Base-by-base conservation (phyloP, 1,140 invertebrate genomes). In the Ostrea denselamellosa region DNA sequence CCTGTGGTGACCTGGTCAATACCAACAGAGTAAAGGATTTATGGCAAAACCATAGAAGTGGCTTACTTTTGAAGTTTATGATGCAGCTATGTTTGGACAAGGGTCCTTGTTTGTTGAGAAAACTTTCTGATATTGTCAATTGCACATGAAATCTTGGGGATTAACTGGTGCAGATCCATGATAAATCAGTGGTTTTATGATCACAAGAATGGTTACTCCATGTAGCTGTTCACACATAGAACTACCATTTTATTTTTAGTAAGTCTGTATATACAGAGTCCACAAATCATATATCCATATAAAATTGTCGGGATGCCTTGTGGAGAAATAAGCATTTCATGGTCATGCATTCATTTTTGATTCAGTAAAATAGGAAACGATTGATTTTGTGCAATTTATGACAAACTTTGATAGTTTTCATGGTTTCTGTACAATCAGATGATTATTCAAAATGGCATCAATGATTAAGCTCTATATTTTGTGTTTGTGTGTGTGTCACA, bases 81-180 rank as follows among this genome's bases (percentile, higher is more conserved):
- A 77, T 77, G 22, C 25, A 28, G 68, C 25, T 34, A 77, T 77
- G 68, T 77, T 77, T 77, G 68, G 9, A 77, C 14, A 77, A 77
- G 68, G 14, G 68, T 77, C 22, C 68, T 77, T 77, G 68, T 77
- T 77, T 77, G 68, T 77, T 34, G 68, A 77, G 68, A 77, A 77
- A 77, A 77, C 68, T 77, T 77, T 77, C 8, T 12, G 68, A 77
- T 77, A 77, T 77, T 77, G 68, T 77, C 68, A 77, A 77, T 77
- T 77, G 68, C 68, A 77, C 22, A 22, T 77, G 8, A 77, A 77
- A 77, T 77, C 25, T 77, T 22, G 68, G 22, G 10, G 28, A 77
- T n/a, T n/a, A 44, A 9, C 25, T 34, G 68, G 68, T 77, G 68
- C 68, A 77, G 22, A 34, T 77, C 9, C 68, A 77, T 77, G 68